Percentiles rank a stretch among this genome's conserved stretches.
These are phyloP conservation scores for Chrysocyon brachyurus DNA, from an alignment of 2,797 vertebrate genomes.

Conservation along the genomic window DNA sequence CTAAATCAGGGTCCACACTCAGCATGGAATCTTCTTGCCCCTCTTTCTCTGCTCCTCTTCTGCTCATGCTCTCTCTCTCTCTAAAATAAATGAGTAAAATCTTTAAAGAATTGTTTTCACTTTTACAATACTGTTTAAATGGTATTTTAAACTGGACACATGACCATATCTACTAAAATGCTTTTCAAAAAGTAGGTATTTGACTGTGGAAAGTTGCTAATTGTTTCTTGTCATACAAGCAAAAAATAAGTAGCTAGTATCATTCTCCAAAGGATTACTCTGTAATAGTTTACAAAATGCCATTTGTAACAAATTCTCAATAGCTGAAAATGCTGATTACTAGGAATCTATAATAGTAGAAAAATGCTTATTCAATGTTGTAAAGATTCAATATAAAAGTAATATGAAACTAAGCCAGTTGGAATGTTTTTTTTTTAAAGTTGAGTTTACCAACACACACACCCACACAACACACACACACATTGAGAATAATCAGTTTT, in stretches of 20 bases:
- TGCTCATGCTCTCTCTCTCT: neutral
- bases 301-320: constrained; percentile 17
- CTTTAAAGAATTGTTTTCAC: neutral
- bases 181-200: neutral
- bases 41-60: neutral
- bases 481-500: neutral
- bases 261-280: constrained; percentile 17
- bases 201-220: neutral
- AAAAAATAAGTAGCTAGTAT: constrained; percentile 11
- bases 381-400: constrained; percentile 26
- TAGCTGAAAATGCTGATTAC: neutral
- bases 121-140: neutral
- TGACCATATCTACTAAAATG: neutral
- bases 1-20: neutral
- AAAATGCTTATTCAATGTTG: constrained; percentile 30
- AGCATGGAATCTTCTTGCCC: neutral
- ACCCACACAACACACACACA: neutral
- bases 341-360: neutral
- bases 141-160: neutral
- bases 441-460: neutral
- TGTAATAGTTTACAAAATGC: constrained; percentile 37
- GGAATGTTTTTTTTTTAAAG: constrained; percentile 7
- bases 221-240: neutral
- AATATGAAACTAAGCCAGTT: constrained; percentile 23
- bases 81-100: neutral